A percentile compares a stretch with the other conserved stretches of the same genome.
These are phyloP conservation scores for Limnothrissa miodon DNA, from an alignment of 2,113 vertebrate species.

Conservation along the genomic window DNA sequence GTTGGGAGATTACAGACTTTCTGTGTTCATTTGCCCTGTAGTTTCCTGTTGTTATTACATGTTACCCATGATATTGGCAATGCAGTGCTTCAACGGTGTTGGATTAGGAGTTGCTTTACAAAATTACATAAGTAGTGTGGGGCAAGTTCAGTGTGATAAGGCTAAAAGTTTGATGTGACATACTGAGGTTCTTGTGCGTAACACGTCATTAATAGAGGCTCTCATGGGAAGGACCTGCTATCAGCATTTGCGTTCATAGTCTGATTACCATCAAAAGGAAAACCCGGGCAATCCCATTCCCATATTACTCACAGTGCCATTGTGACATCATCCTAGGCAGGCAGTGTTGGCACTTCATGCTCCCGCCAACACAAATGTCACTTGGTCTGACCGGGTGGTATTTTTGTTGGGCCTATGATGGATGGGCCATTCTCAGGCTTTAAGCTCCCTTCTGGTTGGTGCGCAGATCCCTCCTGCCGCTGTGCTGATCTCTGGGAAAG, in stretches of 20 bases:
- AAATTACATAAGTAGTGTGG: background rate
- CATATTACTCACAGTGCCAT: conserved; percentile 55
- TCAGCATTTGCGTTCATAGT: conserved; percentile 3
- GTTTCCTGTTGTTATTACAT: background rate
- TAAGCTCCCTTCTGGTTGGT: conserved; percentile 42
- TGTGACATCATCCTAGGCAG: conserved; percentile 33
- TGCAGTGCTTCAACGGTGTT: background rate
- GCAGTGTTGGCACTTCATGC: conserved; percentile 41
- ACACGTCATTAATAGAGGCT: conserved; percentile 36
- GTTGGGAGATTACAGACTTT: background rate
- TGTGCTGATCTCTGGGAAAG: conserved; percentile 63
- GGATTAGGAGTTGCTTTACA: background rate
- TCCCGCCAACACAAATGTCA: conserved; percentile 67
- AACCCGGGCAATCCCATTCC: conserved; percentile 48
- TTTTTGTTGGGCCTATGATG: conserved; percentile 51
- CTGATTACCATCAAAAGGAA: conserved; percentile 40
- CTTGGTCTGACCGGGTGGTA: conserved; percentile 36
- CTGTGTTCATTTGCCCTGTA: background rate
- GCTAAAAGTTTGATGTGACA: background rate
- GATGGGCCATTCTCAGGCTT: conserved; percentile 53
- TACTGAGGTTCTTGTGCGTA: conserved; percentile 1
- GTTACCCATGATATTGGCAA: background rate
- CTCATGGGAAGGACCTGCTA: conserved; percentile 39
- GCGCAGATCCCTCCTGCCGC: conserved; percentile 28
- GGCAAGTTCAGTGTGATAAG: background rate